Evolutionary conservation across 2,888 invertebrate species (phyloP).

Genomic region (Plutella xylostella): DNA sequence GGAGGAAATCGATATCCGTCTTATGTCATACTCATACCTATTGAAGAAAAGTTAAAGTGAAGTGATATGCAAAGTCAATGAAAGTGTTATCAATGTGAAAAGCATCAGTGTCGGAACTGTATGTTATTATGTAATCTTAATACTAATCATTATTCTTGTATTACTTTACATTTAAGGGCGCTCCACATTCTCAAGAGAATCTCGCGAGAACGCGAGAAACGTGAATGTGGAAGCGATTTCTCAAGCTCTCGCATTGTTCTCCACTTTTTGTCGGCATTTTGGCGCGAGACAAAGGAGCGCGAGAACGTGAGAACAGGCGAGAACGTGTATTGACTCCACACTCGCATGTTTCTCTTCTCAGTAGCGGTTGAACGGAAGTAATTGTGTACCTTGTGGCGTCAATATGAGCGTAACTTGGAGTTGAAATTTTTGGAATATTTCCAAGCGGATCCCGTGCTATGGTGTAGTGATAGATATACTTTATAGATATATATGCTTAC

Average conservation of each 20-base stretch:
- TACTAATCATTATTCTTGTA: no score
- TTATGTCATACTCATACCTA: no score
- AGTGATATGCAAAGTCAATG: no score
- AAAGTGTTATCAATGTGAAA: no score
- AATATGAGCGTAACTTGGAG: slow-evolving; percentile 8
- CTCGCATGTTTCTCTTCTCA: slow-evolving; percentile 13
- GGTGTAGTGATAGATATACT: no score
- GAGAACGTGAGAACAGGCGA: slow-evolving; percentile 13
- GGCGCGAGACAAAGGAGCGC: slow-evolving; percentile 11
- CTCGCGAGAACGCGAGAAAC: slow-evolving; percentile 4
- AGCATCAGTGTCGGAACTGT: no score
- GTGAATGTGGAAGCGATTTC: slow-evolving; percentile 12
- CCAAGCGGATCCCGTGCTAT: slow-evolving; percentile 9
- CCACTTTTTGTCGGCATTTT: slow-evolving; percentile 10
- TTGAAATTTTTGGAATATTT: slow-evolving; percentile 6
- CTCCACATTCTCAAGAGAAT: not conserved
- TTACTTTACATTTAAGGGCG: no score
- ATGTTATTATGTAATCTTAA: no score
- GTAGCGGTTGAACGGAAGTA: slow-evolving; percentile 10
- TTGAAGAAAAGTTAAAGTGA: no score
- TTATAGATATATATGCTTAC: no score
- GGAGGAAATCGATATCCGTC: no score
- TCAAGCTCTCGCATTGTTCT: slow-evolving; percentile 7
- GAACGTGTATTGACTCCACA: slow-evolving; percentile 14
- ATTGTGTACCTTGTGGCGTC: slow-evolving; percentile 5